phyloP scores from a whole-genome alignment of 2,113 vertebrate species.

The Megaceryle torquata region DNA sequence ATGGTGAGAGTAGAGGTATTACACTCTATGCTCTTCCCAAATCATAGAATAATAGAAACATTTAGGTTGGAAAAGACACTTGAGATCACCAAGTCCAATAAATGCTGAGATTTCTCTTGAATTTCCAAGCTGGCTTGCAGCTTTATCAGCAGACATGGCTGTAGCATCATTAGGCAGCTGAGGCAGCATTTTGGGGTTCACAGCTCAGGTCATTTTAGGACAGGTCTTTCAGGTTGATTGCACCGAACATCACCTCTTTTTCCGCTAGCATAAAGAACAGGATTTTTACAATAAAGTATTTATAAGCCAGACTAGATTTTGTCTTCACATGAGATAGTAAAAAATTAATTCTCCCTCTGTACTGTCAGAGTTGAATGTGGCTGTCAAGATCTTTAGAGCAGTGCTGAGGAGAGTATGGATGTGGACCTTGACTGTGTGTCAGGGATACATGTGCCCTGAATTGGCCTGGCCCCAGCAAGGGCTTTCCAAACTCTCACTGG shows the following conservation, averaged over 20 bases:
- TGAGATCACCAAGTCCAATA: neutral
- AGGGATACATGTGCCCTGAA: accelerated
- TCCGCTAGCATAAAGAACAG: neutral
- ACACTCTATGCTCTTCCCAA: neutral
- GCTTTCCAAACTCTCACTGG: neutral
- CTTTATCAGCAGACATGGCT: neutral
- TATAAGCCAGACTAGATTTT: neutral
- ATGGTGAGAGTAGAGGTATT: neutral
- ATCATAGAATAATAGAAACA: neutral
- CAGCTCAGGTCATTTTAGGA: neutral
- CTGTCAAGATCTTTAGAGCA: neutral
- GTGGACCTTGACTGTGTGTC: accelerated
- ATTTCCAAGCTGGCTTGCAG: neutral
- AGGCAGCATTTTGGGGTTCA: neutral
- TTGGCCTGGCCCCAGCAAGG: neutral
- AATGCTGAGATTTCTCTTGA: neutral
- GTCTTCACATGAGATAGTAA: neutral
- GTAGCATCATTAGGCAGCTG: neutral
- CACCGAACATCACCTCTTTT: neutral
- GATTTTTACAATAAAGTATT: neutral
- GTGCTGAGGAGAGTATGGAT: neutral
- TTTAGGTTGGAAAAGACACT: neutral
- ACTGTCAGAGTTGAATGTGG: neutral
- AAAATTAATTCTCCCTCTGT: neutral
- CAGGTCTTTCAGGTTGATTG: neutral